phyloP scores from a whole-genome alignment of 2,888 invertebrate species.

The Ditula angustiorana region DNA sequence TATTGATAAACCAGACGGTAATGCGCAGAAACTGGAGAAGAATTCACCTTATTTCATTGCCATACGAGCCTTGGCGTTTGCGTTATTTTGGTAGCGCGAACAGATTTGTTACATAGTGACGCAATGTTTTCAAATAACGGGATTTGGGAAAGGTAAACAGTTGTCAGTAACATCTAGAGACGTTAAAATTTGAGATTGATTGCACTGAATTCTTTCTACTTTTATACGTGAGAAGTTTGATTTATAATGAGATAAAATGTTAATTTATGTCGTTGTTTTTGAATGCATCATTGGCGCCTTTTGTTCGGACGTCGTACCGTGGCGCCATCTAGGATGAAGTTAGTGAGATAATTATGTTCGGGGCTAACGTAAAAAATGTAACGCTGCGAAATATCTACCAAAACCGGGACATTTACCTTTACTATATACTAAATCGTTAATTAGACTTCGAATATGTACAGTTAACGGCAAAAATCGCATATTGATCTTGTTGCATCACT shows the following conservation, averaged over 20 bases:
- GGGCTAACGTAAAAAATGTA: too few species aligned
- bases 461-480: too few species aligned
- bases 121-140: conserved; percentile 45
- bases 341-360: neutral
- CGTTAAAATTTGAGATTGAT: conserved; percentile 38
- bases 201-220: conserved; percentile 28
- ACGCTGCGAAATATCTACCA: too few species aligned
- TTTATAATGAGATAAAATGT: conserved; percentile 31
- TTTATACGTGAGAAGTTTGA: conserved; percentile 28
- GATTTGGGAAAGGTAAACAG: conserved; percentile 43
- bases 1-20: conserved; percentile 23
- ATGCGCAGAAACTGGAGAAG: neutral
- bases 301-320: conserved; percentile 9
- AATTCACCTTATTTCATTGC: neutral
- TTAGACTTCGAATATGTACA: too few species aligned
- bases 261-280: conserved; percentile 28
- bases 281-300: conserved; percentile 9
- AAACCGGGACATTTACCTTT: too few species aligned
- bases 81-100: conserved; percentile 5
- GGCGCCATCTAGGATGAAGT: conserved; percentile 31
- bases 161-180: conserved; percentile 36
- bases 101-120: conserved; percentile 41
- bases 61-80: neutral
- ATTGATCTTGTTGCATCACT: too few species aligned
- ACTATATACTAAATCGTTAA: too few species aligned